A percentile compares a stretch with the other conserved stretches of the same genome.
These are phyloP conservation scores for Rhynchonema sp. DNA, from an alignment of 2,888 invertebrate genomes.

Conservation along the genomic window DNA sequence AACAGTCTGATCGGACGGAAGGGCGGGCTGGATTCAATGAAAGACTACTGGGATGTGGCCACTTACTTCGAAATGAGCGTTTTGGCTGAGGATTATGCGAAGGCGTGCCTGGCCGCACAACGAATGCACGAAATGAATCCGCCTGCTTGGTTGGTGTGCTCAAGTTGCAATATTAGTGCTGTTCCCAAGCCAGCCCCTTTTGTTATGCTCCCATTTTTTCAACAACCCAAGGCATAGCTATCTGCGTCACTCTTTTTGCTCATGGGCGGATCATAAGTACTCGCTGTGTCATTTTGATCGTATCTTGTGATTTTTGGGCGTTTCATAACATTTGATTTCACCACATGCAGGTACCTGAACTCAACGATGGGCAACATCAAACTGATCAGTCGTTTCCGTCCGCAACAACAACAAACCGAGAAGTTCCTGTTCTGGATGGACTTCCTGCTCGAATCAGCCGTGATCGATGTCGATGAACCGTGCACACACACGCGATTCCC, in stretches of 20 bases:
- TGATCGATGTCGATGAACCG: constrained; percentile 45
- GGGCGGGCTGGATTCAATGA: constrained; percentile 70
- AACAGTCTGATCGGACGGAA: constrained; percentile 95
- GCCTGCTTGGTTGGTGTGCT: constrained; percentile 35
- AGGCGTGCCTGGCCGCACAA: constrained; percentile 79
- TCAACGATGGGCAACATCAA: constrained; percentile 63
- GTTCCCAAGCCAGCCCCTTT: too few species aligned
- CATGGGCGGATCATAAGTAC: too few species aligned
- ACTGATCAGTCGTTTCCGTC: constrained; percentile 63
- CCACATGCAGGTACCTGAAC: constrained; percentile 1
- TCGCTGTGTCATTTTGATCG: too few species aligned
- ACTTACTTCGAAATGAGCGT: constrained; percentile 42
- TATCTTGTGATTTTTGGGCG: too few species aligned
- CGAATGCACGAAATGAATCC: constrained; percentile 40
- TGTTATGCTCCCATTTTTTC: too few species aligned
- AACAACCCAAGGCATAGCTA: too few species aligned
- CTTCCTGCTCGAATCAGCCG: constrained; percentile 77
- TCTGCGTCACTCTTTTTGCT: too few species aligned
- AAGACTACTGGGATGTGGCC: constrained; percentile 99
- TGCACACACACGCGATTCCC: constrained; percentile 30
- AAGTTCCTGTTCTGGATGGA: constrained; percentile 87
- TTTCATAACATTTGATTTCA: too few species aligned
- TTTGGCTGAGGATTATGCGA: constrained; percentile 81
- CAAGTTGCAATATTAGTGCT: too few species aligned
- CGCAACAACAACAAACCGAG: neutral